These are phyloP conservation scores for Laticauda laticaudata DNA, from an alignment of 2,113 vertebrate genomes.

Conservation along the genomic window DNA sequence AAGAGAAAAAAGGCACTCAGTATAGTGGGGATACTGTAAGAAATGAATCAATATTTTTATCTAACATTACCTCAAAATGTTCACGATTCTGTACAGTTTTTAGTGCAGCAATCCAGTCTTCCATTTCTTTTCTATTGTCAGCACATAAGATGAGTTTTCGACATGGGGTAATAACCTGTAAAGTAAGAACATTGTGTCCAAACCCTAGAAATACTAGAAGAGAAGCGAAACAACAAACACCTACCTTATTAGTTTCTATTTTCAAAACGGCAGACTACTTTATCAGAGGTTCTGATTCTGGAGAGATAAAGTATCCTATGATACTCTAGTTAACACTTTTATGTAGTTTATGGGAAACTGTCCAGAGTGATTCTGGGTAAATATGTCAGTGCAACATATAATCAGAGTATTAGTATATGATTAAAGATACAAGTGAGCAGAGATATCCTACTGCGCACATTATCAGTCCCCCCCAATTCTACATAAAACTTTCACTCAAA, in stretches of 20 bases:
- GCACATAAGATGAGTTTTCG: conserved; percentile 91
- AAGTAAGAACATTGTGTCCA: conserved; percentile 10
- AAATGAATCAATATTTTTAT: not conserved
- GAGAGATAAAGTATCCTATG: not conserved
- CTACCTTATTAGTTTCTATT: not conserved
- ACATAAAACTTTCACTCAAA: not conserved
- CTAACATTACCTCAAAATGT: conserved; percentile 85
- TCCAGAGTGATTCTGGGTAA: not conserved
- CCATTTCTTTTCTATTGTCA: conserved; percentile 98
- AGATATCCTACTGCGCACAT: not conserved
- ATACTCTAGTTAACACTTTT: not conserved
- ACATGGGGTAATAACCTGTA: conserved; percentile 93
- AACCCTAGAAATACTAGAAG: not conserved
- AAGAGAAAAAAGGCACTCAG: not conserved
- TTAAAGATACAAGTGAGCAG: not conserved
- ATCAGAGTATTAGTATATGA: not conserved
- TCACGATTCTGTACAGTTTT: conserved; percentile 90
- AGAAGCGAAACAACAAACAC: not conserved
- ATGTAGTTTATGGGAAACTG: not conserved
- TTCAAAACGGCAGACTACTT: not conserved
- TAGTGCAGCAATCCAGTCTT: conserved; percentile 95
- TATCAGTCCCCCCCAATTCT: not conserved
- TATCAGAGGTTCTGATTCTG: not conserved
- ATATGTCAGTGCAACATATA: not conserved
- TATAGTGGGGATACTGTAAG: not conserved